These are phyloP conservation scores for Cephus pygmeus DNA, from an alignment of 2,888 invertebrate genomes.

Conservation along the genomic window DNA sequence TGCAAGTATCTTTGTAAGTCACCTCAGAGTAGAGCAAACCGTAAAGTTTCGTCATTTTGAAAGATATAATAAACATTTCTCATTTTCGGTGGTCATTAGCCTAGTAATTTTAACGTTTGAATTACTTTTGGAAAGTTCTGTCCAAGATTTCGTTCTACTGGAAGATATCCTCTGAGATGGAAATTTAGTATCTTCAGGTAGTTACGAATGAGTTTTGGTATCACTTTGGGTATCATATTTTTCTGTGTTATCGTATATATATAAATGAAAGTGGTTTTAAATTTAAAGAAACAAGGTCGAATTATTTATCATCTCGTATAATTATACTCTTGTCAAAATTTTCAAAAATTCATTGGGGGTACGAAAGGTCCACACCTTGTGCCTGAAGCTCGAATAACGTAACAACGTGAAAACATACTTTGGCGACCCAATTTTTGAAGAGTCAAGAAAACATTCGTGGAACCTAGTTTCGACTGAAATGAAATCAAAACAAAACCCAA, in stretches of 20 bases:
- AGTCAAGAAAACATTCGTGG: constrained; percentile 5
- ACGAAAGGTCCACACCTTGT: constrained; percentile 12
- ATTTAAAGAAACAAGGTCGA: too few species aligned
- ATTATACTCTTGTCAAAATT: background rate
- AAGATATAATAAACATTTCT: background rate
- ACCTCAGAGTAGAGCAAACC: background rate
- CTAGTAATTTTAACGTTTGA: background rate
- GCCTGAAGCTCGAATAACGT: constrained; percentile 19
- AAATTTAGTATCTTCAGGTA: background rate
- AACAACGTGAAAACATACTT: constrained; percentile 15
- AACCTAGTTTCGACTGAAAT: background rate
- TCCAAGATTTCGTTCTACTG: background rate
- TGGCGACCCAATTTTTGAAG: constrained; percentile 18
- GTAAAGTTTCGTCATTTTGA: background rate
- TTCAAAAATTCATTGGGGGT: constrained; percentile 16
- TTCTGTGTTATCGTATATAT: too few species aligned
- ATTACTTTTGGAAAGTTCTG: background rate
- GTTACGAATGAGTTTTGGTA: background rate
- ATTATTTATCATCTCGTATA: background rate
- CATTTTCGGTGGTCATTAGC: background rate
- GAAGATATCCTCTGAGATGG: background rate
- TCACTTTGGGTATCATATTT: background rate
- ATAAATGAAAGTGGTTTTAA: too few species aligned
- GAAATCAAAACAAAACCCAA: constrained; percentile 9
- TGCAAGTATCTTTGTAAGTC: background rate